Conservation (phyloP, 2,113 vertebrate genomes). For the Anas platyrhynchos region DNA sequence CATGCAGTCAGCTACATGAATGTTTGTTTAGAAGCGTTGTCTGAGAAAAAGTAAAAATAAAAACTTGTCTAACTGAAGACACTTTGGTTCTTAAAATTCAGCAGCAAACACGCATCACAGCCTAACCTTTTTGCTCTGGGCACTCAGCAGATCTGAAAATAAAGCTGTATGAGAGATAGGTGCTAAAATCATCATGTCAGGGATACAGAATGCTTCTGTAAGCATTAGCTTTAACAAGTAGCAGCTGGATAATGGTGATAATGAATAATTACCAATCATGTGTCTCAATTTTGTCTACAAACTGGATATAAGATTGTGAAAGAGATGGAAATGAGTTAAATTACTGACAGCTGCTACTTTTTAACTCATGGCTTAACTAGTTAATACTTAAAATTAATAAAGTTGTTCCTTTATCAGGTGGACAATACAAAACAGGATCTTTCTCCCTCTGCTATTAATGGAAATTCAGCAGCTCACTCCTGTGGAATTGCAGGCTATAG, state of each 20-base stretch:
- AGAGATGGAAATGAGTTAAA: not conserved
- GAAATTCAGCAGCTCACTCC: not conserved
- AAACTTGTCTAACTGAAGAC: not conserved
- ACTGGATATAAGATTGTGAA: not conserved
- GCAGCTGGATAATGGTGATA: not conserved
- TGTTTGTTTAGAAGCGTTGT: not conserved
- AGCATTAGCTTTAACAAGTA: not conserved
- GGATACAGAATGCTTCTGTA: not conserved
- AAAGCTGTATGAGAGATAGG: not conserved
- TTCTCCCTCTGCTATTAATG: not conserved
- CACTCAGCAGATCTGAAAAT: not conserved
- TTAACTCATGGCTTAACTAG: not conserved
- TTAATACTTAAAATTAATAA: not conserved
- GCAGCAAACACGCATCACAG: not conserved
- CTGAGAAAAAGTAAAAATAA: not conserved
- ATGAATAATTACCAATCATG: not conserved
- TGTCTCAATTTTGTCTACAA: not conserved
- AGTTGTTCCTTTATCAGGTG: not conserved
- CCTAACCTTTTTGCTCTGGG: fast-evolving
- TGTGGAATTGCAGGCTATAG: not conserved
- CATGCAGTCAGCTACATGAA: not conserved
- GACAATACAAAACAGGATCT: not conserved
- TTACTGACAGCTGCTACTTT: not conserved
- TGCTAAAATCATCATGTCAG: not conserved
- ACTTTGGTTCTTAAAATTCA: not conserved